phyloP scores from a whole-genome alignment of 2,888 invertebrate species.

The Ichneumon xanthorius region DNA sequence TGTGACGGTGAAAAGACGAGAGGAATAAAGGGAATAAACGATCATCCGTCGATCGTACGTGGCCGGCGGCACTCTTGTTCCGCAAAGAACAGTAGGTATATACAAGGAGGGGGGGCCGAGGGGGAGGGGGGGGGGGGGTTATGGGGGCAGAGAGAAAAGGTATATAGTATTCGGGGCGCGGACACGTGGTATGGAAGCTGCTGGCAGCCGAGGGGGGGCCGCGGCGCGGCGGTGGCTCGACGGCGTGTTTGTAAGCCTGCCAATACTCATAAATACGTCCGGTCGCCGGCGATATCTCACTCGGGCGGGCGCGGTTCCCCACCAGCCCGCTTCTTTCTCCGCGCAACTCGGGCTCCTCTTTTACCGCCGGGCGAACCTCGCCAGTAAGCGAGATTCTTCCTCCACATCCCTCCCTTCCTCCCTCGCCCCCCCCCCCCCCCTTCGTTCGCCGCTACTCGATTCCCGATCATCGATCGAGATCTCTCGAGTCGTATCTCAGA shows the following conservation, averaged over 20 bases:
- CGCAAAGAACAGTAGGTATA: constrained; percentile 58
- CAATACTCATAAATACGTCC: constrained; percentile 73
- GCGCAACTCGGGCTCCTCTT: constrained; percentile 6
- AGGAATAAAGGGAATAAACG: constrained; percentile 46
- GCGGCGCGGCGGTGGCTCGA: constrained; percentile 61
- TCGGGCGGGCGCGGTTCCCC: constrained; percentile 63
- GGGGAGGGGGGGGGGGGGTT: neutral
- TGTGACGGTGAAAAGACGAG: neutral
- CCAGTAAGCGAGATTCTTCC: constrained; percentile 31
- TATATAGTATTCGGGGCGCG: constrained; percentile 41
- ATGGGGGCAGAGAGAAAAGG: constrained; percentile 5
- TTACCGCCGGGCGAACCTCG: constrained; percentile 18
- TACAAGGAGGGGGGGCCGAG: constrained; percentile 11
- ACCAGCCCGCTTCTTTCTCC: constrained; percentile 33
- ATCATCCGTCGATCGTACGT: constrained; percentile 59
- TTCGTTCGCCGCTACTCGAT: constrained; percentile 38
- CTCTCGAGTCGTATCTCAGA: constrained; percentile 33
- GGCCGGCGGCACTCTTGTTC: constrained; percentile 61
- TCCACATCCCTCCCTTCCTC: constrained; percentile 9
- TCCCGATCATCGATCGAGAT: constrained; percentile 36
- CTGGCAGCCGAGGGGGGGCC: constrained; percentile 33
- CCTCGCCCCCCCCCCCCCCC: constrained; percentile 6
- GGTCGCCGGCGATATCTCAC: constrained; percentile 68
- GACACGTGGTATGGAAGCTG: constrained; percentile 62
- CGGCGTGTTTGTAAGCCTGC: constrained; percentile 69